Evolutionary conservation across 2,113 vertebrate species (phyloP).

Genomic region (Gulo gulo): DNA sequence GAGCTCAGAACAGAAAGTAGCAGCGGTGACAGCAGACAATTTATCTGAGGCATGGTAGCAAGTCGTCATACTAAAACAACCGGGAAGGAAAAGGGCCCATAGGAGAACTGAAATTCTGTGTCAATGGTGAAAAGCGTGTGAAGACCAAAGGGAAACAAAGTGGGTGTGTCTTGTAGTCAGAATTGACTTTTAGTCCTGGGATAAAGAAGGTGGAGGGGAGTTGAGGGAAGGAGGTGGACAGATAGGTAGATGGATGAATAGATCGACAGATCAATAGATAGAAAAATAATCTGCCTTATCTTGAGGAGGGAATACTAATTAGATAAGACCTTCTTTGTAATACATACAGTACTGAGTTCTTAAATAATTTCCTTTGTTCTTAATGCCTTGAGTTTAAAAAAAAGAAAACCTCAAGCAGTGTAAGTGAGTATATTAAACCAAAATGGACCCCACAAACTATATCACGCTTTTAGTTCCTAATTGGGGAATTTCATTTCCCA

Average conservation of each 20-base stretch:
- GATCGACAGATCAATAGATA: not conserved
- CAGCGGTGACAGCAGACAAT: not conserved
- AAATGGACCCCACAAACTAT: not conserved
- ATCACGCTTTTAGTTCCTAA: not conserved
- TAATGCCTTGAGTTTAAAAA: not conserved
- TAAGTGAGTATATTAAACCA: not conserved
- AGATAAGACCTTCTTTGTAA: not conserved
- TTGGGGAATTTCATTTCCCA: not conserved
- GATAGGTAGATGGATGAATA: not conserved
- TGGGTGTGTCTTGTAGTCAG: not conserved
- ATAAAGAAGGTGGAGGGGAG: not conserved
- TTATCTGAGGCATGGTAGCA: not conserved
- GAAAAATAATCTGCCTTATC: not conserved
- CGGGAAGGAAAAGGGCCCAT: not conserved
- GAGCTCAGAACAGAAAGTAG: not conserved
- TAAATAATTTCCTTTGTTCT: not conserved
- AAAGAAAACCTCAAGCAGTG: not conserved
- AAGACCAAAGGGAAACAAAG: not conserved
- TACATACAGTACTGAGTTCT: not conserved
- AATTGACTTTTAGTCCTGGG: not conserved
- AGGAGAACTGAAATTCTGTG: not conserved
- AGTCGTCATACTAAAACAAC: not conserved
- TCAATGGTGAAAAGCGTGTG: not conserved
- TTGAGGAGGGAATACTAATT: not conserved
- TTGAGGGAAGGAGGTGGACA: not conserved